phyloP scores from a whole-genome alignment of 2,113 vertebrate genomes.

The Paracanthobrama guichenoti region DNA sequence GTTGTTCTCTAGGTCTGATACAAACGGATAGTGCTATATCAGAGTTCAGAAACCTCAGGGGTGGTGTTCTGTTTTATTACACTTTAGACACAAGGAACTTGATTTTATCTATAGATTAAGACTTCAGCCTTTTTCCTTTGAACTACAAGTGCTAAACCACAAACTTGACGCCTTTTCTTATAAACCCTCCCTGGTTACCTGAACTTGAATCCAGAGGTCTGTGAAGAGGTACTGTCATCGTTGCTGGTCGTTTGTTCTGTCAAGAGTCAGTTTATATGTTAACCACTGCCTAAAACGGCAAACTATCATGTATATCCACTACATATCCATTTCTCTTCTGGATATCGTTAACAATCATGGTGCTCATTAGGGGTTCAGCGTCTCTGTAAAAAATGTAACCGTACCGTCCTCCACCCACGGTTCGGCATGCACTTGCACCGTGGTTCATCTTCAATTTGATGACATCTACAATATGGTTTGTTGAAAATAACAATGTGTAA shows the following conservation, averaged over 20 bases:
- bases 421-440: too few relatives aligned
- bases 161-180: neutral
- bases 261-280: neutral
- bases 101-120: neutral
- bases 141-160: constrained; percentile 2
- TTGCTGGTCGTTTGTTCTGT: neutral
- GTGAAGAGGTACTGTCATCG: neutral
- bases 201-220: neutral
- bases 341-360: neutral
- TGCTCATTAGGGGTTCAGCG: neutral
- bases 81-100: neutral
- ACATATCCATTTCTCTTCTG: neutral
- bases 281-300: too few relatives aligned
- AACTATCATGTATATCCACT: neutral
- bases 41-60: neutral
- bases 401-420: too few relatives aligned
- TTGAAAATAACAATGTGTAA: too few relatives aligned
- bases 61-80: neutral
- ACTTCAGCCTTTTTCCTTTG: neutral
- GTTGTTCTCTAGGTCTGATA: constrained; percentile 22
- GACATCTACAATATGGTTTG: too few relatives aligned
- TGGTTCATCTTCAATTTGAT: too few relatives aligned
- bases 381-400: too few relatives aligned
- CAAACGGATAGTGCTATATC: neutral
- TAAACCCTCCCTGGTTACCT: neutral